Evolutionary conservation across 2,113 vertebrate species (phyloP), one percentile per base, ranked within the genome.

Genomic region (Corvus hawaiiensis): DNA sequence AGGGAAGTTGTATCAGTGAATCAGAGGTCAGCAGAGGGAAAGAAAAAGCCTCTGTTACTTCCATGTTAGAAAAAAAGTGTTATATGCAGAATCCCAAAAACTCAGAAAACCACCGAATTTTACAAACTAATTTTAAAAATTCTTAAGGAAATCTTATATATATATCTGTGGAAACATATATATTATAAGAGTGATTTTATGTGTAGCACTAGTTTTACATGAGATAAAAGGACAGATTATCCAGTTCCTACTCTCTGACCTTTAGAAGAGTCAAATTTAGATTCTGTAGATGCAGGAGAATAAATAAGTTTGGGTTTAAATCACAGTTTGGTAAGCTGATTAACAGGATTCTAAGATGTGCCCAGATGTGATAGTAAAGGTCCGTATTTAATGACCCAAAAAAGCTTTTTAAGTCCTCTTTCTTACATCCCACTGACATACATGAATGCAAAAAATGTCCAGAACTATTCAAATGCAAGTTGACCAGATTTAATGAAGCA

Each of bases 1-100:
- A 91, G 71, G 48, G 43, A 97, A 73, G 28, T n/a, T 72, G 55
- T 39, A 75, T 77, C 59, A 51, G 64, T 89, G 75, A 96, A 93
- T 91, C 46, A 71, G 81, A 78, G 81, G 63, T 96, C 84, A 95
- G 55, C 13, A 80, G 64, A 56, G 19, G 20, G 17, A 3, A 33
- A 4, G 8, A 54, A 75, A 59, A 24, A 24, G 3, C 4, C 39
- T 28, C 56, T 78, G 61, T 71, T 90, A 84, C 49, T 17, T 90
- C 55, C 33, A 55, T 88, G 23, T 49, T 92, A 84, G 74, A 94
- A 91, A 82, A 83, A 83, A 89, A 37, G 3, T 37, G 19, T 32
- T 41, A 82, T 19, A 83, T 3, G 77, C 7, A 89, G 35, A 87
- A 94, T 59, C 16, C 16, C 44, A 71, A 37, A 84, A 87, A 51